Evolutionary conservation across 2,888 invertebrate genomes (phyloP).

Genomic region (Amphipoea oculea): DNA sequence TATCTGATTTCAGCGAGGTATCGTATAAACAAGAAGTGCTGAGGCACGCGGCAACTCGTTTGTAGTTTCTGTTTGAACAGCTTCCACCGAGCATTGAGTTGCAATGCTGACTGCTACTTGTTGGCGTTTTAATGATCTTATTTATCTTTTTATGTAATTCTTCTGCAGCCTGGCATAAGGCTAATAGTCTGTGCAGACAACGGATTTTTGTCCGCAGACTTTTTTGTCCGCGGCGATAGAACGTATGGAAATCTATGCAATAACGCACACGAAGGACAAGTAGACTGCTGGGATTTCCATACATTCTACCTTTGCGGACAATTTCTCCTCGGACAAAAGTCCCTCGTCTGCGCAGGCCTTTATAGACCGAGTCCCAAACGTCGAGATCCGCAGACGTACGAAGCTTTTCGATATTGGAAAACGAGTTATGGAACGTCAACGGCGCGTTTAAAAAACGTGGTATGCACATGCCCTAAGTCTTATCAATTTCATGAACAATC

Average conservation of each 20-base stretch:
- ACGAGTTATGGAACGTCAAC: background rate
- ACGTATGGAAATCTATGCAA: no score
- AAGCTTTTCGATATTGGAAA: background rate
- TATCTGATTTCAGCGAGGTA: conserved; percentile 47
- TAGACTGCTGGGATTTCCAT: no score
- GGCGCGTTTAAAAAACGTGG: no score
- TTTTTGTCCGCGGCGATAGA: no score
- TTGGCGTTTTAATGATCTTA: conserved; percentile 22
- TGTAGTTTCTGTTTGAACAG: conserved; percentile 56
- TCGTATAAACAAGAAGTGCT: conserved; percentile 56
- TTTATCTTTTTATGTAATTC: conserved; percentile 11
- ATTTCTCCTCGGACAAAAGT: no score
- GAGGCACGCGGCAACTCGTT: conserved; percentile 42
- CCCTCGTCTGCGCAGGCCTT: no score
- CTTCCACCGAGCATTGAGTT: conserved; percentile 24
- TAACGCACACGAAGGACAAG: no score
- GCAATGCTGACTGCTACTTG: conserved; percentile 43
- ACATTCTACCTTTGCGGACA: no score
- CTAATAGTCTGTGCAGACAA: no score
- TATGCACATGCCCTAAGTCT: no score
- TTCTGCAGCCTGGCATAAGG: background rate
- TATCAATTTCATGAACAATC: background rate
- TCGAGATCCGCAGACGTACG: background rate
- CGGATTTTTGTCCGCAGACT: no score
- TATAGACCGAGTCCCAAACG: background rate